phyloP scores from a whole-genome alignment of 2,113 vertebrate genomes.

The Puffinus mauretanicus region DNA sequence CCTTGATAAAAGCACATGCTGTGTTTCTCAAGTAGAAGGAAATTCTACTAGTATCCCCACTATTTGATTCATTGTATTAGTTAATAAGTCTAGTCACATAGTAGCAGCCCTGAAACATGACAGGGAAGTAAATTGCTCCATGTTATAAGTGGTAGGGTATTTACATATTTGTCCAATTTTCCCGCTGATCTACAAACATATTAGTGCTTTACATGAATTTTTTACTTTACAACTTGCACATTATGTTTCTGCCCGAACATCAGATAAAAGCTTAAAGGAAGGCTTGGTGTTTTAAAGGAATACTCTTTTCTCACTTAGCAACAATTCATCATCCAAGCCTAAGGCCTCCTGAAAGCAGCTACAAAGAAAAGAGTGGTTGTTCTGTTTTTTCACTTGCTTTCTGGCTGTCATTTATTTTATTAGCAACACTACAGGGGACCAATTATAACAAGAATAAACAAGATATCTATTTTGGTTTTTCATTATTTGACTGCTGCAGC shows the following conservation, averaged over 20 bases:
- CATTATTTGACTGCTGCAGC: slow-evolving; percentile 1
- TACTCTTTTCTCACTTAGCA: slow-evolving; percentile 1
- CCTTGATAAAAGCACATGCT: neutral
- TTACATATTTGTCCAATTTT: neutral
- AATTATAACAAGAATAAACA: slow-evolving; percentile 51
- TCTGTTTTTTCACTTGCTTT: neutral
- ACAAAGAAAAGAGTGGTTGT: neutral
- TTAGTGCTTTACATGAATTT: neutral
- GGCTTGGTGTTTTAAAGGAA: neutral
- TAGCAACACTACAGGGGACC: slow-evolving; percentile 18
- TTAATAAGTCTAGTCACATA: neutral
- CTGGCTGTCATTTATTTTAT: slow-evolving; percentile 49
- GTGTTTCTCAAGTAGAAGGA: neutral
- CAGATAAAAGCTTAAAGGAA: slow-evolving; percentile 24
- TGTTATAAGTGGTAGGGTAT: neutral
- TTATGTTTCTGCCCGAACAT: neutral
- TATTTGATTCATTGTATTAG: neutral
- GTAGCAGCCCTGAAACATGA: neutral
- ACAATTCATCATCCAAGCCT: neutral
- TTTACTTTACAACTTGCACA: neutral
- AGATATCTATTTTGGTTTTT: slow-evolving; percentile 26
- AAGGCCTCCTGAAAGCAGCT: neutral
- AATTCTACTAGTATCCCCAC: neutral
- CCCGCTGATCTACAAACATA: neutral
- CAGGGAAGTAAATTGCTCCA: neutral